phyloP scores from a whole-genome alignment of 2,888 invertebrate species.

The Calephelis perditalis region DNA sequence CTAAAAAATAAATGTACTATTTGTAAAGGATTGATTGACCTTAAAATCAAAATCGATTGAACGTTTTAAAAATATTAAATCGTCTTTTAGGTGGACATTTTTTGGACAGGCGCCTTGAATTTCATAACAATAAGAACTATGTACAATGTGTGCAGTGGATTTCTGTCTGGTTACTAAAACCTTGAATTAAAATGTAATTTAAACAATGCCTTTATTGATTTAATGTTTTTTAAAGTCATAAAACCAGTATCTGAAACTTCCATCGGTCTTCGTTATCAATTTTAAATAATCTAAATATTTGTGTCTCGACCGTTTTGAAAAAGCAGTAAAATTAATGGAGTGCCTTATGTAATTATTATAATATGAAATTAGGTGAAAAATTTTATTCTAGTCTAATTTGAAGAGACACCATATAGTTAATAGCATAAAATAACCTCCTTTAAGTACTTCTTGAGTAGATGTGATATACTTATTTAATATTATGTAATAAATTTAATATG shows the following conservation, averaged over 20 bases:
- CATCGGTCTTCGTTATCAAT: constrained; percentile 66
- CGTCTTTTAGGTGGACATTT: too few species aligned
- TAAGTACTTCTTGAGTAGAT: constrained; percentile 60
- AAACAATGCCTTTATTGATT: not conserved
- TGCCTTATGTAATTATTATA: constrained; percentile 78
- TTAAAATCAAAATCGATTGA: too few species aligned
- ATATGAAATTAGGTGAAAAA: constrained; percentile 75
- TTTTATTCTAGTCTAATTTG: constrained; percentile 77
- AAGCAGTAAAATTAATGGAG: constrained; percentile 75
- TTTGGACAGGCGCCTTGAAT: too few species aligned
- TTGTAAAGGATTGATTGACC: too few species aligned
- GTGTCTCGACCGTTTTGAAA: constrained; percentile 64
- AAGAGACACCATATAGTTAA: constrained; percentile 74
- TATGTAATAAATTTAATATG: constrained; percentile 39
- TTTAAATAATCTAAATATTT: constrained; percentile 50
- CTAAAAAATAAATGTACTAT: too few species aligned
- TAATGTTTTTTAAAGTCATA: constrained; percentile 26
- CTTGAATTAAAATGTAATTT: too few species aligned
- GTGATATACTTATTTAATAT: constrained; percentile 57
- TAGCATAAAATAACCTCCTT: constrained; percentile 65
- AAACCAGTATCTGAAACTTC: constrained; percentile 52
- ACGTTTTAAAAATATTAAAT: too few species aligned
- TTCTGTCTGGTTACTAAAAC: too few species aligned
- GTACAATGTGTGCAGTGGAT: too few species aligned
- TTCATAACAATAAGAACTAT: too few species aligned